These are phyloP conservation scores for Sphaeridia pumilis DNA, from an alignment of 2,888 invertebrate species.

Conservation along the genomic window DNA sequence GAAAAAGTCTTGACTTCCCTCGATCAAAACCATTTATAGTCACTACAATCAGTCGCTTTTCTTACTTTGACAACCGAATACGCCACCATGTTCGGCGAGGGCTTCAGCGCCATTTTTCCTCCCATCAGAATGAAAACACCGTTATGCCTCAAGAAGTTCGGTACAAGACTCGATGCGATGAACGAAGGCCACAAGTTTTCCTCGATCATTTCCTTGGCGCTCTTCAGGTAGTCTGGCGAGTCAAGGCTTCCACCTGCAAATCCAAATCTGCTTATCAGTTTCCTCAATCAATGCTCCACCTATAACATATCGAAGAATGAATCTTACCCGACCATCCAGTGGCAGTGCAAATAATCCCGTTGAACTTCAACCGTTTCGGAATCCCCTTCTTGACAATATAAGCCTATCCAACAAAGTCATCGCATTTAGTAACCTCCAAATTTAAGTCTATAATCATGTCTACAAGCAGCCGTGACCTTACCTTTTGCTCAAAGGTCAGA, in stretches of 20 bases:
- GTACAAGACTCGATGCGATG: slow-evolving; percentile 8
- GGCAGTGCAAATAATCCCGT: slow-evolving; percentile 11
- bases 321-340: slow-evolving; percentile 12
- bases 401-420: slow-evolving; percentile 8
- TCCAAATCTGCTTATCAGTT: neutral
- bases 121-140: slow-evolving; percentile 11
- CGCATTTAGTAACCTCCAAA: too few species aligned
- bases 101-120: slow-evolving; percentile 6
- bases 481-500: slow-evolving; percentile 12
- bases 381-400: slow-evolving; percentile 8
- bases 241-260: slow-evolving; percentile 4
- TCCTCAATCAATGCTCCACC: too few species aligned
- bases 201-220: slow-evolving; percentile 5
- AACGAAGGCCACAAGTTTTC: slow-evolving; percentile 12
- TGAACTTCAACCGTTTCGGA: slow-evolving; percentile 2
- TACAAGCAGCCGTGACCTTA: too few species aligned
- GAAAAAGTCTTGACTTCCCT: too few species aligned
- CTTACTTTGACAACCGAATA: slow-evolving; percentile 7
- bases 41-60: too few species aligned
- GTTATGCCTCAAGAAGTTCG: slow-evolving; percentile 3
- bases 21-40: too few species aligned
- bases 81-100: slow-evolving; percentile 10
- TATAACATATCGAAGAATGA: too few species aligned
- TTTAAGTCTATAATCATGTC: too few species aligned
- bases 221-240: slow-evolving; percentile 2